These are phyloP conservation scores for Mionectes olivaceus DNA, from an alignment of 2,797 vertebrate species.

Conservation along the genomic window DNA sequence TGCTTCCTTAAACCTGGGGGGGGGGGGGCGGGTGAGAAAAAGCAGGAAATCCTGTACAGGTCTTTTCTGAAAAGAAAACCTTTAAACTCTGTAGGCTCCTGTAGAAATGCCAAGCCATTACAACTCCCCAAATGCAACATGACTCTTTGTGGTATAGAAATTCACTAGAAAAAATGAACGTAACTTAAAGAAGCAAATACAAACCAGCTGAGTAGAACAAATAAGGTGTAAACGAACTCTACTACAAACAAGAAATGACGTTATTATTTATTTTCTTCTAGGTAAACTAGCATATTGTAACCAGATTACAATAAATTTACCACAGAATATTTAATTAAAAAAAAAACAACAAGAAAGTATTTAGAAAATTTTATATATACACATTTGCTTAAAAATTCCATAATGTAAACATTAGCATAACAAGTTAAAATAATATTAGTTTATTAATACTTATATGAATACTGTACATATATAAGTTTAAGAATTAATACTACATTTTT, in stretches of 20 bases:
- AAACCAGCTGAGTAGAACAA: background rate
- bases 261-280: constrained; percentile 69
- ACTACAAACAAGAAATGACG: constrained; percentile 54
- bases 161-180: background rate
- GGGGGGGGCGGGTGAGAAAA: too few species aligned
- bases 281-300: constrained; percentile 64
- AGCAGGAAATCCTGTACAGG: background rate
- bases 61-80: background rate
- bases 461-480: background rate
- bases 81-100: background rate
- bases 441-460: background rate
- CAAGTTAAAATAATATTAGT: constrained; percentile 46
- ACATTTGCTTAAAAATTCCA: constrained; percentile 76
- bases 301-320: constrained; percentile 74
- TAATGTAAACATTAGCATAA: constrained; percentile 74
- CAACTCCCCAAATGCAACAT: background rate
- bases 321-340: constrained; percentile 75
- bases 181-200: background rate
- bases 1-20: background rate
- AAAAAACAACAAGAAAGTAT: constrained; percentile 66
- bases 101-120: background rate
- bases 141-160: background rate
- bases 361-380: constrained; percentile 79
- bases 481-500: background rate
- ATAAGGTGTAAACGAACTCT: background rate